Conservation (phyloP, 2,797 vertebrate species). For the Melanogrammus aeglefinus region DNA sequence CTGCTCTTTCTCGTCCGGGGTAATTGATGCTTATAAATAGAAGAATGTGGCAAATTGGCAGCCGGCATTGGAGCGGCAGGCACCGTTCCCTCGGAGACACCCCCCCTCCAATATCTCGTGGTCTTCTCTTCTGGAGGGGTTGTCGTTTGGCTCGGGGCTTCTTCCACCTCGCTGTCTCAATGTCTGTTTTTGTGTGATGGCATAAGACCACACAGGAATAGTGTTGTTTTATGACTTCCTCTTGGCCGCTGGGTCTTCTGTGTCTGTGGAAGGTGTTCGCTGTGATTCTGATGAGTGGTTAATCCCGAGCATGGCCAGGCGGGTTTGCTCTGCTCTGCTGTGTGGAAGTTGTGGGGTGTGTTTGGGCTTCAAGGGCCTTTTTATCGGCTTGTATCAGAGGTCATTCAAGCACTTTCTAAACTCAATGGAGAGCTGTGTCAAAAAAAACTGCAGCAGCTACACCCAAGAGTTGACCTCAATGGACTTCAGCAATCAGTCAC, state of each 20-base stretch:
- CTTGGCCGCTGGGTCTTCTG: conserved; percentile 63
- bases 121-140: conserved; percentile 65
- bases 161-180: conserved; percentile 35
- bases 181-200: conserved; percentile 61
- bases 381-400: conserved; percentile 55
- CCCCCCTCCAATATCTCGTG: conserved; percentile 29
- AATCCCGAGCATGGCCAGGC: conserved; percentile 55
- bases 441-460: conserved; percentile 41
- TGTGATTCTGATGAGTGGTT: conserved; percentile 63
- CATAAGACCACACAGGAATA: conserved; percentile 86
- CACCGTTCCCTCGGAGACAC: conserved; percentile 57
- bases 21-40: conserved; percentile 80
- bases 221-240: conserved; percentile 64
- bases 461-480: conserved; percentile 56
- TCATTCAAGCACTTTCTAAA: conserved; percentile 63
- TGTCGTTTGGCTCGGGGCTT: conserved; percentile 66
- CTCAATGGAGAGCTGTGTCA: conserved; percentile 61
- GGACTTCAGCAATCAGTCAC: conserved; percentile 54
- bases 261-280: conserved; percentile 69
- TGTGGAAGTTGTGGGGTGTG: conserved; percentile 54
- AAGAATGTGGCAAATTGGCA: conserved; percentile 84
- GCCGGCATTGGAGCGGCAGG: conserved; percentile 62
- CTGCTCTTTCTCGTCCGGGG: conserved; percentile 69
- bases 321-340: conserved; percentile 41
- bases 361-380: conserved; percentile 52